Evolutionary conservation across 2,888 invertebrate genomes (phyloP), one percentile per base, ranked within the genome.

Genomic region (Peribatodes rhomboidaria): DNA sequence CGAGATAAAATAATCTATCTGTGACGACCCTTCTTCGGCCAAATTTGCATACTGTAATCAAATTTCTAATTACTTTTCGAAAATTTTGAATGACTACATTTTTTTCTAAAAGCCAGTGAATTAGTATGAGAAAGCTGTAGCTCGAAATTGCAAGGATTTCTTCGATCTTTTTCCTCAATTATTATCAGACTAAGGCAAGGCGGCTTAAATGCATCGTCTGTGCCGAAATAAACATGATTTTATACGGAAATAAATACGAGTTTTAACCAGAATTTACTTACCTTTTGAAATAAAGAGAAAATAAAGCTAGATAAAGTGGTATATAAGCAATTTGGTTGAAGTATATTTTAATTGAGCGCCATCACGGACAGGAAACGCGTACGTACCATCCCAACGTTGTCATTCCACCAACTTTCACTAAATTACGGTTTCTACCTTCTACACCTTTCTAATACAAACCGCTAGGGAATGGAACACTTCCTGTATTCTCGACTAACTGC

Each of bases 21-120:
- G 55, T 39, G 55, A 65, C 50, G 60, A 65, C 65, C 55, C 55
- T 55, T 62, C 56, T 53, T 61, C 37, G 16, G 13, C 14, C 22
- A 14, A 63, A 65, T 68, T 65, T 68, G 63, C 65, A 68, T 68
- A 46, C 13, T 44, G 49, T 65, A 61, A 65, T 68, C 65, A 61
- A 61, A 58, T 63, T 68, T 53, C 60, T 65, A 61, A 68, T 65
- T 65, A 65, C 60, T 61, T 63, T 65, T 39, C 44, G 50, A 67
- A 57, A 16, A 58, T 31, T 49, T 31, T 57, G 53, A 52, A 56
- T 33, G 37, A n/a, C 31, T 18, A 35, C 14, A 8, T 54, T 67
- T 67, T 66, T 56, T 49, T 47, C 6, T 22, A 35, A 59, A 31
- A 47, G 31, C 50, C 39, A 37, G 42, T 35, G 41, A 50, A 61